Base-by-base conservation (phyloP, 1,140 invertebrate genomes). In the Pachypeltis micranthus region DNA sequence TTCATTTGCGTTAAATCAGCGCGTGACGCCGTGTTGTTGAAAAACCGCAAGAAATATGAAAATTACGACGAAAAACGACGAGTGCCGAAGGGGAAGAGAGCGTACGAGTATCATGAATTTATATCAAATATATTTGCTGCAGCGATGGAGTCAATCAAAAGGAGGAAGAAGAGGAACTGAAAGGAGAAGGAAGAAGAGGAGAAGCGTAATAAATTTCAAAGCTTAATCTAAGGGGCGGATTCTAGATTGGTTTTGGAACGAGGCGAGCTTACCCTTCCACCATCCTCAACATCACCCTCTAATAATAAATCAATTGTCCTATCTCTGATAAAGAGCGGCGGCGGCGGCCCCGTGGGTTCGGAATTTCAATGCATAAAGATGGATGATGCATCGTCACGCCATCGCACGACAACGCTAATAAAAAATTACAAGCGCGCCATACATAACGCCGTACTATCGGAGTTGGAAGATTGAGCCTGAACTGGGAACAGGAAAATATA, bases 331-430 rank as follows among this genome's bases (percentile, higher is more conserved):
- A 51, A 51, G 47, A 51, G 19, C 21, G 23, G 47, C 4, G 3
- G 7, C 47, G 12, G 12, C 31, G 7, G 7, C 16, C 31, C 31
- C 47, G 7, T 51, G 47, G 12, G 12, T 51, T 51, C 7, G 47
- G 47, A 51, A 51, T 51, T 51, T 51, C 47, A 51, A 51, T 51
- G 47, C 47, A 51, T 51, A 51, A 51, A 51, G 47, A 51, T 51
- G 47, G 47, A 51, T 51, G 47, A 51, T 4, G 19, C 21, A 21
- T 21, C 47, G 47, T 51, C 47, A 51, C 47, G 47, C 47, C 19
- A 51, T 51, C 47, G 7, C 47, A 10, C 19, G 12, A 7, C 23
- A 21, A n/a, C 12, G 10, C 7, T 51, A 51, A 51, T 51, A 21
- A 51, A 51, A 51, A 51, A 51, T 51, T 51, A 51, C 23, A 51